Evolutionary conservation across 2,113 vertebrate genomes (phyloP).

Genomic region (Zosterops borbonicus): DNA sequence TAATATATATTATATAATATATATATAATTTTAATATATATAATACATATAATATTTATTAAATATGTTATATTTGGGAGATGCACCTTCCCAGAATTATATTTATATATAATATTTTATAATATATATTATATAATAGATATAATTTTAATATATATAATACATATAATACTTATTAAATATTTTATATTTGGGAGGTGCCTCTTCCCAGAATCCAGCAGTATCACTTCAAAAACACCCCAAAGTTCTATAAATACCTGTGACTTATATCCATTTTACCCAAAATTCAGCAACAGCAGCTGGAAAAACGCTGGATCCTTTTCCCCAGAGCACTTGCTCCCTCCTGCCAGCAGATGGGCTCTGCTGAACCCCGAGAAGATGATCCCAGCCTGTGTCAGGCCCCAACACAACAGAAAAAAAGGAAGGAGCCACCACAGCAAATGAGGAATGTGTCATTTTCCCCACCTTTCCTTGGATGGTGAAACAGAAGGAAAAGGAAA

Average conservation of each 20-base stretch:
- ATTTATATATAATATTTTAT: too few relatives aligned
- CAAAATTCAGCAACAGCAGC: not conserved
- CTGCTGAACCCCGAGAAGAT: not conserved
- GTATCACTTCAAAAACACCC: not conserved
- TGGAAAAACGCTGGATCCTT: not conserved
- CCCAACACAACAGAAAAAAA: not conserved
- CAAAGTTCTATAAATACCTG: not conserved
- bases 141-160: too few relatives aligned
- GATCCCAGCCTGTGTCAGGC: not conserved
- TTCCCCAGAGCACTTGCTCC: not conserved
- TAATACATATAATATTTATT: too few relatives aligned
- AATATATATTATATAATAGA: too few relatives aligned
- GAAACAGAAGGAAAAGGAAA: not conserved
- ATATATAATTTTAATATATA: too few relatives aligned
- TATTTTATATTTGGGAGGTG: not conserved
- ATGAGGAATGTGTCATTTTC: not conserved
- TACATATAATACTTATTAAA: too few relatives aligned
- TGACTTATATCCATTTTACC: not conserved
- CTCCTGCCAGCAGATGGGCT: slow-evolving; percentile 5
- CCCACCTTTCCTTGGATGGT: not conserved
- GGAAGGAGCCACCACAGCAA: not conserved
- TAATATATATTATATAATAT: too few relatives aligned
- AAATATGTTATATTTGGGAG: too few relatives aligned
- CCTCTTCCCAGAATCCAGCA: not conserved
- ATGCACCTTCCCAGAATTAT: too few relatives aligned